Conservation (phyloP, 2,113 vertebrate species). For the Myocastor coypus region DNA sequence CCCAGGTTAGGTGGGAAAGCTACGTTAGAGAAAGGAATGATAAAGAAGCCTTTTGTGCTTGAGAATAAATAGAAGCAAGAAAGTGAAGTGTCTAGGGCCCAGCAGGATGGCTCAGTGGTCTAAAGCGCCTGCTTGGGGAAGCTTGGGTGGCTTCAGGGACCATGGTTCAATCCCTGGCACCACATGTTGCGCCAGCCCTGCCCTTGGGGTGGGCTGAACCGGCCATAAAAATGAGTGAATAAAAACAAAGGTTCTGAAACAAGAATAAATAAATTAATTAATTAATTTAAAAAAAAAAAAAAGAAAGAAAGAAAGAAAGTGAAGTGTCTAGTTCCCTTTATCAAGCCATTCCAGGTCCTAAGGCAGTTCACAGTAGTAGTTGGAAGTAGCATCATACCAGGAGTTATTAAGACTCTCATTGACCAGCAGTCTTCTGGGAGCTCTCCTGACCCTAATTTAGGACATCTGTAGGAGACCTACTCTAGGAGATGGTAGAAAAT, state of each 20-base stretch:
- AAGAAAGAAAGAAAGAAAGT: constrained; percentile 7
- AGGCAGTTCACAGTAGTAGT: not conserved
- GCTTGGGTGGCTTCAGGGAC: too few relatives aligned
- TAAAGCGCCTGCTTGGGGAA: too few relatives aligned
- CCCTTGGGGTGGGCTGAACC: too few relatives aligned
- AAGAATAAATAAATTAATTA: too few relatives aligned
- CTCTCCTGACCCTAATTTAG: not conserved
- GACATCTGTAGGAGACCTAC: not conserved
- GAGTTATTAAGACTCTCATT: not conserved
- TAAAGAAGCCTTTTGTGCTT: not conserved
- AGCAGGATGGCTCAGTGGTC: too few relatives aligned
- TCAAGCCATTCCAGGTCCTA: not conserved
- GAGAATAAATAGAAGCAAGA: constrained; percentile 6
- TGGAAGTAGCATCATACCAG: not conserved
- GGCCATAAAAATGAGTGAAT: too few relatives aligned
- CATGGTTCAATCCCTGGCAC: too few relatives aligned
- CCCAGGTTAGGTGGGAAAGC: not conserved
- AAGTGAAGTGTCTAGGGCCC: not conserved
- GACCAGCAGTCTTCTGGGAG: not conserved
- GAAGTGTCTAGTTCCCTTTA: not conserved
- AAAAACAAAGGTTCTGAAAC: too few relatives aligned
- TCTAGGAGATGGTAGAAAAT: not conserved
- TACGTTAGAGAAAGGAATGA: not conserved
- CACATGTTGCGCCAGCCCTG: too few relatives aligned
- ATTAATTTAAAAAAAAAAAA: too few relatives aligned